Base-by-base conservation (phyloP, 23 tunicate species). In the Diplosoma virens region DNA sequence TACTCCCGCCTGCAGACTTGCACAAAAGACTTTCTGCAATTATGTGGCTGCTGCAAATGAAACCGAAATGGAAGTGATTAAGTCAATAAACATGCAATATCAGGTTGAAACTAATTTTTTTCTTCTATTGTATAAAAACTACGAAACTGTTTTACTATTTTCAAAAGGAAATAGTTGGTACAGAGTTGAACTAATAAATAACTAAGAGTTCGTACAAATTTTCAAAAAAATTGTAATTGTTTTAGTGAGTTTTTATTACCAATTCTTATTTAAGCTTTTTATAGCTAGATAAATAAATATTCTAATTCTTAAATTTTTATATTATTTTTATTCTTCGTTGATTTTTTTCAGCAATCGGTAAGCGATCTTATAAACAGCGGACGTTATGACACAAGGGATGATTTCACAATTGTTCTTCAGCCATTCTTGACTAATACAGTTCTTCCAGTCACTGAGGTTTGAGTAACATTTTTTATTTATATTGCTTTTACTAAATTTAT, bases 321-420 rank as follows among this genome's bases (percentile, higher is more conserved):
- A n/a, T n/a, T n/a, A n/a, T n/a, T n/a, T n/a, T n/a, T n/a, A n/a
- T n/a, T 41, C 14, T 41, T 11, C 20, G 16, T 56, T 21, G 24
- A 4, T 55, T 14, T 55, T 55, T 55, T 81, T 2, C 35, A 90
- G 97, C 52, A 33, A 32, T 75, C 66, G 58, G 50, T 67, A 0
- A 71, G 81, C 27, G 82, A 78, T 4, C 50, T 85, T 58, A 74
- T 92, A 17, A 76, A 67, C 9, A 79, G 93, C 25, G 92, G 97
- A 2, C 58, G 48, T 16, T 92, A 92, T 67, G 97, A 92, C 76
- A 85, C 86, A 21, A 32, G 96, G 32, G 96, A 89, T 33, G 96
- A 89, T 76, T 89, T 89, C 34, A 89, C 96, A 25, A 84, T 89
- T 25, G 89, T 89, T 28, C 11, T 82, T n/a, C 96, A 89, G 33